A percentile compares a stretch with the other conserved stretches of the same genome.
These are phyloP conservation scores for Clytia hemisphaerica DNA, from an alignment of 30 jellyfish, hydroid and myxozoan species.

Conservation along the genomic window DNA sequence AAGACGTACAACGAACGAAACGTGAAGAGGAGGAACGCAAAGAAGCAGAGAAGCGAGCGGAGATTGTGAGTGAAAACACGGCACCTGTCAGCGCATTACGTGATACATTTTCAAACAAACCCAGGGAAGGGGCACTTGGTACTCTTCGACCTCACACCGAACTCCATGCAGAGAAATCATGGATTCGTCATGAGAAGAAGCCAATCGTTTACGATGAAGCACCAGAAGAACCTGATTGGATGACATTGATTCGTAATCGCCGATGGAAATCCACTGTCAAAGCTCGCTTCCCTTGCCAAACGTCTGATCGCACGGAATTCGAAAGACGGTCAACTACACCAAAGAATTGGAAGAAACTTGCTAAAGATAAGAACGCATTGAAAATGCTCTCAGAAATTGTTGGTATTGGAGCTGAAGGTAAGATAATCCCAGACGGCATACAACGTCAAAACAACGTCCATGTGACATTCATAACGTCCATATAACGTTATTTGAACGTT, in stretches of 20 bases:
- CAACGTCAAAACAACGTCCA: no score
- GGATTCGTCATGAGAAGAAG: constrained; percentile 87
- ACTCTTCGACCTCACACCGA: constrained; percentile 57
- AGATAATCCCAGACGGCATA: no score
- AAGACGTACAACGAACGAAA: constrained; percentile 43
- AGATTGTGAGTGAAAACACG: constrained; percentile 66
- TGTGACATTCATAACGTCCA: no score
- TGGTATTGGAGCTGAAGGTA: constrained; percentile 94
- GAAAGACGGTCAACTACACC: constrained; percentile 97
- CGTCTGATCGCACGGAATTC: constrained; percentile 66
- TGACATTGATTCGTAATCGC: constrained; percentile 72
- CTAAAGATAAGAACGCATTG: constrained; percentile 72
- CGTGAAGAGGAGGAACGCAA: constrained; percentile 51
- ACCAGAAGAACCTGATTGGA: constrained; percentile 89
- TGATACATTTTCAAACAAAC: constrained; percentile 41
- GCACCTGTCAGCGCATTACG: constrained; percentile 66
- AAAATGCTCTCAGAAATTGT: constrained; percentile 72
- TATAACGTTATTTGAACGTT: no score
- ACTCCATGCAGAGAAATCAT: constrained; percentile 48
- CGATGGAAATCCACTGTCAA: constrained; percentile 91
- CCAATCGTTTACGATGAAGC: constrained; percentile 75
- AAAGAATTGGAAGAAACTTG: constrained; percentile 81
- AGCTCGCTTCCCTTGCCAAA: constrained; percentile 86
- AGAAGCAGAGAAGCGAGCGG: constrained; percentile 43
- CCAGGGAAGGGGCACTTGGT: constrained; percentile 55